Percentiles rank a stretch among this genome's conserved stretches.
Conservation (phyloP, 1,140 invertebrate species). For the Drosophila tsacasi region DNA sequence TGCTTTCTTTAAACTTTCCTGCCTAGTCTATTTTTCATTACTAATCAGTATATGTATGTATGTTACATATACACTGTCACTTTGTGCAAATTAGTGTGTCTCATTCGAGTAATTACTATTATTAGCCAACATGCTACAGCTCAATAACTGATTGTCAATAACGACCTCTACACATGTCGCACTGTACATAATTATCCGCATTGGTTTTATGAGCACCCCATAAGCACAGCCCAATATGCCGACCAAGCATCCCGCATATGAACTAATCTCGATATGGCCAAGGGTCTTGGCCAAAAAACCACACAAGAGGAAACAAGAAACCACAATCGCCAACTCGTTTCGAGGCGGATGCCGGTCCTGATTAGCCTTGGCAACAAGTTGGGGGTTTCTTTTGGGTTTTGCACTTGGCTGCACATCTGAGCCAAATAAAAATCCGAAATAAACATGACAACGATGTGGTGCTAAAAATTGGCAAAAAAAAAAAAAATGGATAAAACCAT, state of each 20-base stretch:
- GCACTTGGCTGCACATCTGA: conserved; percentile 14
- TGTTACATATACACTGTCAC: no score
- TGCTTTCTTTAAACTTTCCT: background rate
- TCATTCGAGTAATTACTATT: conserved; percentile 4
- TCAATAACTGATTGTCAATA: conserved; percentile 12
- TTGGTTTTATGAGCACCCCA: background rate
- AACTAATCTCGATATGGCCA: conserved; percentile 12
- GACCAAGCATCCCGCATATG: background rate
- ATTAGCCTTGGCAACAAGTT: conserved; percentile 20
- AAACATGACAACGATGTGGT: conserved; percentile 18
- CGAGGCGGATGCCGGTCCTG: conserved; percentile 14
- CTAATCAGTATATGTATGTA: background rate
- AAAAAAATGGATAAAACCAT: background rate
- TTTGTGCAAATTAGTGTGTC: conserved; percentile 8
- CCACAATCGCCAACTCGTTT: conserved; percentile 14
- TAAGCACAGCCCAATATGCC: background rate
- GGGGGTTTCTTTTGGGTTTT: conserved; percentile 10
- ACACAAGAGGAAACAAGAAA: conserved; percentile 16
- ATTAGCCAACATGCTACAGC: conserved; percentile 1
- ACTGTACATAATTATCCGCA: conserved; percentile 15
- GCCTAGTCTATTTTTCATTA: background rate
- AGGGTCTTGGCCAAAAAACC: background rate
- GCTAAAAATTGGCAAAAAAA: background rate
- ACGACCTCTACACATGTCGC: conserved; percentile 14
- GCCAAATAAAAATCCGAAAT: conserved; percentile 13